Evolutionary conservation across 1,140 invertebrate species (phyloP).

Genomic region (Onthophagus taurus): DNA sequence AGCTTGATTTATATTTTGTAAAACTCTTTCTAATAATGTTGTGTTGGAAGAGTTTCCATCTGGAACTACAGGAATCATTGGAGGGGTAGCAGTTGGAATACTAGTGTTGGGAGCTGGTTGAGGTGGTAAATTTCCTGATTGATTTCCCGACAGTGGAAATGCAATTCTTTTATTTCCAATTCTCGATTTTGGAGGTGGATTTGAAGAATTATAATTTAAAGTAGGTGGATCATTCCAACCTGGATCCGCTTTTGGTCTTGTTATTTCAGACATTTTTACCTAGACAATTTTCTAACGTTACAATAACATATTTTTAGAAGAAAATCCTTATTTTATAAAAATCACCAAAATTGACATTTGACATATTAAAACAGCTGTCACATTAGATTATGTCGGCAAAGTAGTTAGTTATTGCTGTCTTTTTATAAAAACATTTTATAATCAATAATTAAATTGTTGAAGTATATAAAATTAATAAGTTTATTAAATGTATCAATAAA

Average conservation of each 20-base stretch:
- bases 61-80: not conserved
- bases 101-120: not conserved
- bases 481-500: not conserved
- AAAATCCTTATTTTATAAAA: too few species aligned
- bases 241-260: slow-evolving; percentile 16
- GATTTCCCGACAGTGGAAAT: slow-evolving; percentile 22
- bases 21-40: not conserved
- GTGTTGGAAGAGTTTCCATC: not conserved
- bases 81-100: too few species aligned
- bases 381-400: too few species aligned
- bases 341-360: too few species aligned
- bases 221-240: slow-evolving; percentile 34
- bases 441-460: too few species aligned
- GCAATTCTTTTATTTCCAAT: slow-evolving; percentile 32
- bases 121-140: not conserved
- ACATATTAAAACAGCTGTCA: too few species aligned
- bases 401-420: too few species aligned
- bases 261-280: not conserved
- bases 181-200: slow-evolving; percentile 30
- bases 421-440: too few species aligned
- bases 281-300: not conserved
- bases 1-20: not conserved
- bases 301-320: too few species aligned
- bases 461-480: not conserved
- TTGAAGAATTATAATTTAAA: slow-evolving; percentile 25